Conservation (phyloP, 2,797 vertebrate species). For the Mus spretus region DNA sequence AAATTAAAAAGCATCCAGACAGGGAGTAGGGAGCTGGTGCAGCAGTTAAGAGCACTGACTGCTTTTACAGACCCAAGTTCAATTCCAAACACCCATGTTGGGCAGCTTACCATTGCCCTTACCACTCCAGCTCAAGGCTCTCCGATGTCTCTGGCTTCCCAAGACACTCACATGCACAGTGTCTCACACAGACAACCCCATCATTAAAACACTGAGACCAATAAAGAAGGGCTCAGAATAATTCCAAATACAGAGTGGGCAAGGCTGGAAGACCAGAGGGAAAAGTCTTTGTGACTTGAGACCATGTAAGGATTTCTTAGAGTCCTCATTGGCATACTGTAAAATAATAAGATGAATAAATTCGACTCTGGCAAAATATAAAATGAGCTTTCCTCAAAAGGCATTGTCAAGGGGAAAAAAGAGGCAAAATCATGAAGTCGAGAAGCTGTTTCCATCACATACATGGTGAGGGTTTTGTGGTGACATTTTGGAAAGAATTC, state of each 20-base stretch:
- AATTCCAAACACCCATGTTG: background rate
- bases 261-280: background rate
- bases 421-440: background rate
- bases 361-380: background rate
- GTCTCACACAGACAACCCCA: background rate
- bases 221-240: background rate
- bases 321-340: background rate
- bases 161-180: background rate
- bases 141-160: background rate
- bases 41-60: background rate
- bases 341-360: background rate
- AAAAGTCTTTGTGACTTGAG: background rate
- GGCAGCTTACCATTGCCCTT: background rate
- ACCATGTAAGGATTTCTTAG: constrained; percentile 3
- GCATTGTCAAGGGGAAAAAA: background rate
- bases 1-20: background rate
- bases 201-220: background rate
- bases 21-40: background rate
- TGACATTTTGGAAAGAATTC: background rate
- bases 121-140: background rate
- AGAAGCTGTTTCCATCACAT: background rate
- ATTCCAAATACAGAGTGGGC: background rate
- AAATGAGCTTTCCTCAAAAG: background rate
- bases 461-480: background rate
- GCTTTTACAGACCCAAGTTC: background rate